These are phyloP conservation scores for Parasteatoda tepidariorum DNA, from an alignment of 1,140 invertebrate genomes.

Conservation along the genomic window DNA sequence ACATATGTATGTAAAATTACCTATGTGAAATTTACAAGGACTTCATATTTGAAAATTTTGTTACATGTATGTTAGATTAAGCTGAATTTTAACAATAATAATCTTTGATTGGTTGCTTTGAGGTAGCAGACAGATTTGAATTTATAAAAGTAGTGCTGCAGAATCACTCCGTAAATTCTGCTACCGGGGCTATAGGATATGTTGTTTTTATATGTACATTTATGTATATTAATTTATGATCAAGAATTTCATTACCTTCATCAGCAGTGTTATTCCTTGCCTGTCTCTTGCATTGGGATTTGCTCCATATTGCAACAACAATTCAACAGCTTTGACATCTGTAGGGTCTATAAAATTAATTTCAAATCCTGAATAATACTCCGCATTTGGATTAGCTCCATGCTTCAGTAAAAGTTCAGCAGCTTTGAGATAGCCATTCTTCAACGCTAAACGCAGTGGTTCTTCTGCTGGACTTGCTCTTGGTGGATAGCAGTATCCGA, in stretches of 20 bases:
- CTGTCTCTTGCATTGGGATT: constrained; percentile 85
- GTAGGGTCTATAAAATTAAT: constrained; percentile 83
- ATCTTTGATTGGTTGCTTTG: too few species aligned
- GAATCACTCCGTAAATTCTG: too few species aligned
- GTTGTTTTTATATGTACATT: background rate
- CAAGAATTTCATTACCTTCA: constrained; percentile 74
- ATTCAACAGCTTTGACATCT: constrained; percentile 83
- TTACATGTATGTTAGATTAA: too few species aligned
- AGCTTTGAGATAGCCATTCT: constrained; percentile 85
- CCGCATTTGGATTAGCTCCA: constrained; percentile 75
- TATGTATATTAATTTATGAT: background rate
- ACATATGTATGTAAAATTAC: too few species aligned
- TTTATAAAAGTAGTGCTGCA: too few species aligned
- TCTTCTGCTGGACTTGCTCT: constrained; percentile 73
- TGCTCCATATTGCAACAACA: constrained; percentile 85
- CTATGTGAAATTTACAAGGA: too few species aligned
- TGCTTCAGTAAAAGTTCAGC: constrained; percentile 76
- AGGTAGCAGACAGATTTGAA: too few species aligned
- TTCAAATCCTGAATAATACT: constrained; percentile 89
- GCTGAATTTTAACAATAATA: too few species aligned
- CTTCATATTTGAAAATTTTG: too few species aligned
- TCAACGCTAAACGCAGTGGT: constrained; percentile 82
- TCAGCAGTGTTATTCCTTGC: constrained; percentile 85
- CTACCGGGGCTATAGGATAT: too few species aligned
- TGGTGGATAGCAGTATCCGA: constrained; percentile 62